These are phyloP conservation scores for Schlechtendalia chinensis DNA, from an alignment of 1,140 invertebrate genomes.

Conservation along the genomic window DNA sequence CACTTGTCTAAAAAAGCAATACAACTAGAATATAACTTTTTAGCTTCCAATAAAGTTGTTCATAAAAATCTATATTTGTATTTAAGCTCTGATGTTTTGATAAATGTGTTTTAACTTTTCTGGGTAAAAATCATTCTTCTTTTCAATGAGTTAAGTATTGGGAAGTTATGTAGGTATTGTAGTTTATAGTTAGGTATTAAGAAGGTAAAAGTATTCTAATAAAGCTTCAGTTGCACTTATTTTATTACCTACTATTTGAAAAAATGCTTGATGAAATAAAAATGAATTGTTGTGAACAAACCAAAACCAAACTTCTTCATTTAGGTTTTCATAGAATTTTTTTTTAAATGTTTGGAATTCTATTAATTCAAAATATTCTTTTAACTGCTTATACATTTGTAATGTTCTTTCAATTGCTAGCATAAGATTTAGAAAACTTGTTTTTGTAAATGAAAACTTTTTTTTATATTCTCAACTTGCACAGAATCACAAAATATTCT, in stretches of 20 bases:
- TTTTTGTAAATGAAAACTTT: conserved; percentile 53
- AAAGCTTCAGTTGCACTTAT: neutral
- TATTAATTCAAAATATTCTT: conserved; percentile 3
- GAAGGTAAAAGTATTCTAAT: neutral
- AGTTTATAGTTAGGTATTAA: no score
- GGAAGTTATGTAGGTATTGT: no score
- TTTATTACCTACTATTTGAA: neutral
- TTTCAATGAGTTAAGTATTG: neutral
- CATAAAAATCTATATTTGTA: neutral
- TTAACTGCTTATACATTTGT: conserved; percentile 5
- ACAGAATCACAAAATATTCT: conserved; percentile 54
- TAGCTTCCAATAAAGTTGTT: neutral
- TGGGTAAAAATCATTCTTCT: neutral
- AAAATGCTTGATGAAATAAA: conserved; percentile 29
- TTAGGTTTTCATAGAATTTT: neutral
- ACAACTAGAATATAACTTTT: conserved; percentile 1
- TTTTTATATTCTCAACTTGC: conserved; percentile 53
- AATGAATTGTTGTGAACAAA: conserved; percentile 9
- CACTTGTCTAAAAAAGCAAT: conserved; percentile 19
- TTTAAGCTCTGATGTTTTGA: neutral
- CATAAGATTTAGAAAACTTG: conserved; percentile 52
- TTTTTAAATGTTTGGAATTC: neutral
- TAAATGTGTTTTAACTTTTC: neutral
- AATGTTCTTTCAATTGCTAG: neutral
- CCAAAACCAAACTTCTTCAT: neutral